These are phyloP conservation scores for Boleophthalmus pectinirostris DNA, from an alignment of 2,113 vertebrate species.

Conservation along the genomic window DNA sequence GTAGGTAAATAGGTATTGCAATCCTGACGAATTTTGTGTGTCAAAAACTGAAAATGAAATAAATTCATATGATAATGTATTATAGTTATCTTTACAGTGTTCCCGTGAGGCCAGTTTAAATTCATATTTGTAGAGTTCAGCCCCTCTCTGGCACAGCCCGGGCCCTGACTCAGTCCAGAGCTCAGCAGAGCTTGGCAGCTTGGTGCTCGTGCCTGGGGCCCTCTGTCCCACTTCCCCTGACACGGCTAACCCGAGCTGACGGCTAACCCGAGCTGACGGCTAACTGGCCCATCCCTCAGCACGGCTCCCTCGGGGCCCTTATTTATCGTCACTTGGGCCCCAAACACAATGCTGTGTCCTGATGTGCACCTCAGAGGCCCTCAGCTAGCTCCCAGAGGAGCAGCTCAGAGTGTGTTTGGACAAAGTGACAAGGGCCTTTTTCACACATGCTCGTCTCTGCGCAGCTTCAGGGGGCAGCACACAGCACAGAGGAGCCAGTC, in stretches of 20 bases:
- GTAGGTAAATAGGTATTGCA: no score
- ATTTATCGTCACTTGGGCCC: neutral
- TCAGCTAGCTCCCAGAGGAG: neutral
- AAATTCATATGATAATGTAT: no score
- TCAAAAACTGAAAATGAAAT: no score
- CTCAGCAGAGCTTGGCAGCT: constrained; percentile 28
- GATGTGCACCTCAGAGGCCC: constrained; percentile 9
- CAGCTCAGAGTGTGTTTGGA: constrained; percentile 31
- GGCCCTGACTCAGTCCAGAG: constrained; percentile 13
- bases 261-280: constrained; percentile 49
- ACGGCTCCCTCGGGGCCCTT: neutral
- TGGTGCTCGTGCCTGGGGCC: constrained; percentile 34
- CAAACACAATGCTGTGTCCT: neutral
- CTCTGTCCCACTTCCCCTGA: constrained; percentile 52
- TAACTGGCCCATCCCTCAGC: constrained; percentile 10
- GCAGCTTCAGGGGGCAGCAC: neutral
- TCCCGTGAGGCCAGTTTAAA: no score
- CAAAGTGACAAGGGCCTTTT: neutral
- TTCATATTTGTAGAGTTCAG: neutral
- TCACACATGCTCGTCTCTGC: neutral
- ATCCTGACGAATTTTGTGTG: no score
- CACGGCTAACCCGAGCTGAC: constrained; percentile 44
- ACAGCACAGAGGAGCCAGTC: neutral
- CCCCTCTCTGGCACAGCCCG: neutral
- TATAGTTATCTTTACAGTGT: no score